These are phyloP conservation scores for Eugnorisma glareosa DNA, from an alignment of 2,888 invertebrate species.

Conservation along the genomic window DNA sequence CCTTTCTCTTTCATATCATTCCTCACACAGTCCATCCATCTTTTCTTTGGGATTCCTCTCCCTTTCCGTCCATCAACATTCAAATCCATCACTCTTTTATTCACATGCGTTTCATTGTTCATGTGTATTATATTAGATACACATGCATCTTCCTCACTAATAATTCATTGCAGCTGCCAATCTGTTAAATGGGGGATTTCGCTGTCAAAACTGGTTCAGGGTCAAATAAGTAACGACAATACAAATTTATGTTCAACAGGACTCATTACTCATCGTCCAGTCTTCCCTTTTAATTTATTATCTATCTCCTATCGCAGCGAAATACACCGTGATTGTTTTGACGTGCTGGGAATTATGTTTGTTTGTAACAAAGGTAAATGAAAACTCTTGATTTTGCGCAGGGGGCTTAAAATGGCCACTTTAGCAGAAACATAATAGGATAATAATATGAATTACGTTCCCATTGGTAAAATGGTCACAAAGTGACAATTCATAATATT, in stretches of 20 bases:
- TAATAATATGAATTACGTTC: too few species aligned
- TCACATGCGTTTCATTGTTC: too few species aligned
- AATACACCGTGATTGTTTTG: slow-evolving; percentile 43
- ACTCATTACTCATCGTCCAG: slow-evolving; percentile 58
- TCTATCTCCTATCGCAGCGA: slow-evolving; percentile 36
- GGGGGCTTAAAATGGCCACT: too few species aligned
- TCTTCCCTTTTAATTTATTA: slow-evolving; percentile 56
- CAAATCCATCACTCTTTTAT: too few species aligned
- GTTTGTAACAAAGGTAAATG: slow-evolving; percentile 11
- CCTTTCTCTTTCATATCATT: too few species aligned
- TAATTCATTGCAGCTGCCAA: slow-evolving; percentile 34
- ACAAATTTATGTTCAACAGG: slow-evolving; percentile 58
- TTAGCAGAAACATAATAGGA: too few species aligned
- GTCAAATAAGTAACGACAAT: slow-evolving; percentile 60
- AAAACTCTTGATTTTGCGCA: neutral
- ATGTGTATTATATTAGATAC: neutral
- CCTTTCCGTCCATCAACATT: too few species aligned
- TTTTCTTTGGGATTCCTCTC: too few species aligned
- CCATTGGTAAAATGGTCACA: too few species aligned
- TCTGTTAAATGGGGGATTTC: slow-evolving; percentile 25
- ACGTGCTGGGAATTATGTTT: slow-evolving; percentile 27
- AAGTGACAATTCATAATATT: too few species aligned
- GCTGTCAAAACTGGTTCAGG: slow-evolving; percentile 46
- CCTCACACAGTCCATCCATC: too few species aligned
- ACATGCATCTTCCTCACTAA: slow-evolving; percentile 5